These are phyloP conservation scores for Platyura marginata DNA, from an alignment of 1,140 invertebrate species.

Conservation along the genomic window DNA sequence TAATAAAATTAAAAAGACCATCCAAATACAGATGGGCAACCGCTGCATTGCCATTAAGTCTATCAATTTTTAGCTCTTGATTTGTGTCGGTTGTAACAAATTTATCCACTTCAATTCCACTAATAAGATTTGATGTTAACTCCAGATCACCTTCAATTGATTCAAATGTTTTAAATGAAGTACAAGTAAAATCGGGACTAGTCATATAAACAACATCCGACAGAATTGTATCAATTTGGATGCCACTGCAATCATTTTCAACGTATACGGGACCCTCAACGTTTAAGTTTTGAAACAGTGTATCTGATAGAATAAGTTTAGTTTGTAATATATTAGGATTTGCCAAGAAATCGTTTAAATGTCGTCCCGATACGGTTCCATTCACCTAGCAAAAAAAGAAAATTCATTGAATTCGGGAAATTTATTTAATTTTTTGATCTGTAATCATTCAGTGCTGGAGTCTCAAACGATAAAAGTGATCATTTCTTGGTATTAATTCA, in stretches of 20 bases:
- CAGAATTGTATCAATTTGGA: constrained; percentile 15
- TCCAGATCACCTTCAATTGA: constrained; percentile 15
- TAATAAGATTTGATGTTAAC: constrained; percentile 19
- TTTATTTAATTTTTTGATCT: too few species aligned
- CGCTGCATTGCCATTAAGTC: constrained; percentile 22
- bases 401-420: too few species aligned
- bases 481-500: too few species aligned
- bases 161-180: constrained; percentile 22
- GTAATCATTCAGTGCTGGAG: too few species aligned
- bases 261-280: constrained; percentile 24
- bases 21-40: constrained; percentile 20
- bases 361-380: constrained; percentile 24
- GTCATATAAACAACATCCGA: constrained; percentile 15
- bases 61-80: constrained; percentile 18
- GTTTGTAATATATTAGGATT: constrained; percentile 25
- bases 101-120: constrained; percentile 18
- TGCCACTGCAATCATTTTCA: constrained; percentile 16
- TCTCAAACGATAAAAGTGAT: too few species aligned
- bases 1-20: constrained; percentile 19
- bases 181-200: constrained; percentile 15
- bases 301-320: constrained; percentile 20
- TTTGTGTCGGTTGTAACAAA: constrained; percentile 25
- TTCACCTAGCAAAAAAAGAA: constrained; percentile 18
- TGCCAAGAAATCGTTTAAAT: constrained; percentile 21
- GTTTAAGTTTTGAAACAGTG: constrained; percentile 24